Evolutionary conservation across 2,113 vertebrate species (phyloP).

Genomic region (Urocolius indicus): DNA sequence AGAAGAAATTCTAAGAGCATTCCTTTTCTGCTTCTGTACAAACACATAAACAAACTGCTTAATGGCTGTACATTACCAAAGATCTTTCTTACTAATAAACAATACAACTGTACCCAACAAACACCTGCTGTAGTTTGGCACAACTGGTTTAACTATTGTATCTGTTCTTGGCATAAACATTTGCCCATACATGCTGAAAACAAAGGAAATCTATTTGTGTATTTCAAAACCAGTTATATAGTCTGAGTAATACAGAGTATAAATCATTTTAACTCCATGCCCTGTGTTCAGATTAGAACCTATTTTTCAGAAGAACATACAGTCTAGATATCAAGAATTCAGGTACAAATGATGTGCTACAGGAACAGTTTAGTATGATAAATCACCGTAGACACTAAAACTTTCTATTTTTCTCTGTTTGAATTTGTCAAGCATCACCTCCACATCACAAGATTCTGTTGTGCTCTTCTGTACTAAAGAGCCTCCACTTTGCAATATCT

Average conservation of each 20-base stretch:
- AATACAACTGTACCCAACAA: not conserved
- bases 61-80: not conserved
- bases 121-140: not conserved
- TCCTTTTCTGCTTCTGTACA: not conserved
- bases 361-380: not conserved
- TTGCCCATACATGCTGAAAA: not conserved
- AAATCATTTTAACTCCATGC: not conserved
- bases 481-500: not conserved
- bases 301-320: constrained; percentile 7
- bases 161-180: not conserved
- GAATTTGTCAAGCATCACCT: not conserved
- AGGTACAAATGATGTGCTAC: not conserved
- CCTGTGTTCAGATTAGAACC: not conserved
- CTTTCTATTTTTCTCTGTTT: not conserved
- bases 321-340: not conserved
- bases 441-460: not conserved
- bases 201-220: not conserved
- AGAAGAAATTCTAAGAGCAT: not conserved
- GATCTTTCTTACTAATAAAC: not conserved
- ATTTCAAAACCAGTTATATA: not conserved
- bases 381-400: not conserved
- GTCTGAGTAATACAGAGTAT: not conserved
- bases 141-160: not conserved
- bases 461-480: not conserved
- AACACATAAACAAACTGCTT: not conserved